Conservation (phyloP, 2,113 vertebrate genomes). For the Psammodynastes pulverulentus region DNA sequence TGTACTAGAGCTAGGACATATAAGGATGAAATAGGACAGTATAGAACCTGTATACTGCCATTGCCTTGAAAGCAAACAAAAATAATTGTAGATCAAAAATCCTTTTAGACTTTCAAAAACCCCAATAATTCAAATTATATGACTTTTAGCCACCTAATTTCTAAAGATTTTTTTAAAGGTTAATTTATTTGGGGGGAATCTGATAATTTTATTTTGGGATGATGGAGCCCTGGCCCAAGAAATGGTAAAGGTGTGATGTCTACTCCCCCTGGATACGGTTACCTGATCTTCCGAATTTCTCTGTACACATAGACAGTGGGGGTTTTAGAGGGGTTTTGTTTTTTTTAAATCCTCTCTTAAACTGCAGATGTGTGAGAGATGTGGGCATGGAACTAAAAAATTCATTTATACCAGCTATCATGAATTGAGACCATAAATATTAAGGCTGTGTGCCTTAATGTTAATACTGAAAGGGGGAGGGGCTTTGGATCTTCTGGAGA, state of each 20-base stretch:
- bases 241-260: background rate
- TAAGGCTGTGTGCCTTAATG: background rate
- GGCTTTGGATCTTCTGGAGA: background rate
- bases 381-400: background rate
- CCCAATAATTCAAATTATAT: background rate
- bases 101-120: background rate
- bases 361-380: background rate
- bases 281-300: background rate
- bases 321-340: background rate
- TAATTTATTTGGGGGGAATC: background rate
- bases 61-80: background rate
- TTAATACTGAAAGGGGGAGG: background rate
- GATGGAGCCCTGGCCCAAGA: background rate
- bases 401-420: background rate
- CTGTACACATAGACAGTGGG: background rate
- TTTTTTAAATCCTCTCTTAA: background rate
- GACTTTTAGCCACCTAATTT: background rate
- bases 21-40: background rate
- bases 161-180: background rate
- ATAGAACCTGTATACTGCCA: background rate
- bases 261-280: background rate
- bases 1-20: background rate
- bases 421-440: conserved; percentile 11
- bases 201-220: background rate
- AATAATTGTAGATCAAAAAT: background rate